Evolutionary conservation across 2,797 vertebrate genomes (phyloP).

Genomic region (Schizopygopsis malacanthus): DNA sequence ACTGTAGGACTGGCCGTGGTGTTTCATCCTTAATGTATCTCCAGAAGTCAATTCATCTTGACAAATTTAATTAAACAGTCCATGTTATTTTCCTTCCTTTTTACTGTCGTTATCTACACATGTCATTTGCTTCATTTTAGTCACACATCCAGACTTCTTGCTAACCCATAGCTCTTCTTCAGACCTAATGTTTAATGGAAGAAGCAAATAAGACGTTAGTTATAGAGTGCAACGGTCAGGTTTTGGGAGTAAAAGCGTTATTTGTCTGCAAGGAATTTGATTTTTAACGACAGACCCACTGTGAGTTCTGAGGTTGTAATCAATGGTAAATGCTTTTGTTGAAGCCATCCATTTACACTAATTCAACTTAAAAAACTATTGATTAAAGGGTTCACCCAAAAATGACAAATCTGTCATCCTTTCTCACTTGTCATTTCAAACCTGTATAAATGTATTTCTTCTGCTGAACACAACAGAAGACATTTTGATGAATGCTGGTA

Average conservation of each 20-base stretch:
- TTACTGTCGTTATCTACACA: slow-evolving; percentile 15
- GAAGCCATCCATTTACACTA: neutral
- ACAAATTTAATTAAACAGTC: slow-evolving; percentile 39
- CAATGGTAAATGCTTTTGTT: neutral
- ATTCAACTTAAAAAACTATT: neutral
- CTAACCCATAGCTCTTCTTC: neutral
- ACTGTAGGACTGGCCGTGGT: slow-evolving; percentile 7
- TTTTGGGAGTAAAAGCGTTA: neutral
- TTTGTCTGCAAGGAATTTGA: neutral
- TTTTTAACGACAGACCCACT: neutral
- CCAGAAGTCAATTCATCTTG: slow-evolving; percentile 33
- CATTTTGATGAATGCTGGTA: neutral
- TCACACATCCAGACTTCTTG: neutral
- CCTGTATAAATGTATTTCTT: neutral
- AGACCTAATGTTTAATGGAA: neutral
- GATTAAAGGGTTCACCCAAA: neutral
- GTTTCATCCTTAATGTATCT: slow-evolving; percentile 11
- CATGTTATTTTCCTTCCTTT: slow-evolving; percentile 11
- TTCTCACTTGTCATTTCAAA: neutral
- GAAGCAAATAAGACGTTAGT: neutral
- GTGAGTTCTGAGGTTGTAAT: neutral
- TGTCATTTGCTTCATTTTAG: neutral
- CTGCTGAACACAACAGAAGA: neutral
- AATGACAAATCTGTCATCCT: neutral
- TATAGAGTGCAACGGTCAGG: neutral